phyloP scores from a whole-genome alignment of 1,140 invertebrate genomes.

The Stegodyphus mimosarum region DNA sequence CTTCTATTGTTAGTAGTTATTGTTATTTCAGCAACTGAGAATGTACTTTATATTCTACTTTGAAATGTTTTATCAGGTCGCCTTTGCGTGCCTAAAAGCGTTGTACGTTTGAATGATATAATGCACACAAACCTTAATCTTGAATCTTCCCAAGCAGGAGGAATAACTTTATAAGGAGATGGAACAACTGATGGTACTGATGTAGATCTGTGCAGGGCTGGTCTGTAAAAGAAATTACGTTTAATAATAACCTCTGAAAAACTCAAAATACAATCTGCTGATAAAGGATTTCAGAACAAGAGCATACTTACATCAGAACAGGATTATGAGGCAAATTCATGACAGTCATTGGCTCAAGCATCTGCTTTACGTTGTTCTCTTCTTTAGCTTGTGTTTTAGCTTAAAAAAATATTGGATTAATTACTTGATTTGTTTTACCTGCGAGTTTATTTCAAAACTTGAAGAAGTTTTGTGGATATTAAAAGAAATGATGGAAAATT shows the following conservation, averaged over 20 bases:
- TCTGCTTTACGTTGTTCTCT: slow-evolving; percentile 29
- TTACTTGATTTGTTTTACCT: no score
- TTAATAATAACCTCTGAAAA: no score
- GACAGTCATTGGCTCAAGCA: slow-evolving; percentile 9
- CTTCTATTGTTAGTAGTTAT: no score
- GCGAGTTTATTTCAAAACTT: no score
- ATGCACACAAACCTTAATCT: slow-evolving; percentile 51
- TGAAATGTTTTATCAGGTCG: no score
- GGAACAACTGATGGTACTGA: slow-evolving; percentile 64
- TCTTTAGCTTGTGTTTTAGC: slow-evolving; percentile 59
- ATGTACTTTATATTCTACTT: no score
- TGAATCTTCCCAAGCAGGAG: slow-evolving; percentile 78
- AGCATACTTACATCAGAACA: slow-evolving; percentile 44
- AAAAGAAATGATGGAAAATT: no score
- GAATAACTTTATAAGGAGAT: slow-evolving; percentile 83
- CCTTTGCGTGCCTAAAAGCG: no score
- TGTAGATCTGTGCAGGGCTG: slow-evolving; percentile 63
- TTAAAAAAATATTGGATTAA: not conserved
- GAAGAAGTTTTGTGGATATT: no score
- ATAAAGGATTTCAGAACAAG: not conserved
- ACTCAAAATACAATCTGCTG: no score
- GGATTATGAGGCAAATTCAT: slow-evolving; percentile 35
- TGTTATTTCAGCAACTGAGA: no score
- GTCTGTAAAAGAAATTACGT: slow-evolving; percentile 24
- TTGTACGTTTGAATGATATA: no score